Evolutionary conservation across 2,888 invertebrate genomes (phyloP).

Genomic region (Zelleria hepariella): DNA sequence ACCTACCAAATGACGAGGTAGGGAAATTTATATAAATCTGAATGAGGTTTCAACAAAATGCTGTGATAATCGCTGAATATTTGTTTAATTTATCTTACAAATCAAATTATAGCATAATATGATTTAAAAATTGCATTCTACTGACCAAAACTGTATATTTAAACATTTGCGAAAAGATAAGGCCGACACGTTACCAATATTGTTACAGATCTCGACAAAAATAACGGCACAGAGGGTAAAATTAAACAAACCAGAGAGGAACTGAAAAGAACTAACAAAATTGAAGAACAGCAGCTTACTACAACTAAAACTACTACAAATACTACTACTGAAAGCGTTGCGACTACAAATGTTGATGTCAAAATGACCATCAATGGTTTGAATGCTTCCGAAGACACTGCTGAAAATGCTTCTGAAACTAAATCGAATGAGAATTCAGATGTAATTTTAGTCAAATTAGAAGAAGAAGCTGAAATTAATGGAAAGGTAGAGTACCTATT

Average conservation of each 20-base stretch:
- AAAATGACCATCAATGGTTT: not conserved
- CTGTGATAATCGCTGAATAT: too few relatives aligned
- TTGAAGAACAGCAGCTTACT: not conserved
- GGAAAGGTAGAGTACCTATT: not conserved
- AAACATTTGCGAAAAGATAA: too few relatives aligned
- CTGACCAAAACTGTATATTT: too few relatives aligned
- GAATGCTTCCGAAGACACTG: not conserved
- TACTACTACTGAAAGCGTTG: not conserved
- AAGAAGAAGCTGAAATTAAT: constrained; percentile 9
- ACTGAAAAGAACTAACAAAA: constrained; percentile 6
- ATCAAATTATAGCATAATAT: too few relatives aligned
- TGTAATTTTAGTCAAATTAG: not conserved
- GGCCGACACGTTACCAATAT: not conserved
- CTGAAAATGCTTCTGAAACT: constrained; percentile 5
- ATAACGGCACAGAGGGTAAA: constrained; percentile 25
- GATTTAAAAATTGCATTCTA: too few relatives aligned
- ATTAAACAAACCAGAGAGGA: constrained; percentile 12
- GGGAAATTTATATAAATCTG: too few relatives aligned
- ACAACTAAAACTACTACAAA: not conserved
- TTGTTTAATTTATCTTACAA: too few relatives aligned
- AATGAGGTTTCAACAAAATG: too few relatives aligned
- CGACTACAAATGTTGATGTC: not conserved
- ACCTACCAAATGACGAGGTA: too few relatives aligned
- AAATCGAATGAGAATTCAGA: not conserved
- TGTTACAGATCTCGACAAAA: constrained; percentile 49